Percentiles rank a stretch among this genome's conserved stretches.
Evolutionary conservation across 2,797 vertebrate species (phyloP).

Genomic region (Epinephelus coioides): DNA sequence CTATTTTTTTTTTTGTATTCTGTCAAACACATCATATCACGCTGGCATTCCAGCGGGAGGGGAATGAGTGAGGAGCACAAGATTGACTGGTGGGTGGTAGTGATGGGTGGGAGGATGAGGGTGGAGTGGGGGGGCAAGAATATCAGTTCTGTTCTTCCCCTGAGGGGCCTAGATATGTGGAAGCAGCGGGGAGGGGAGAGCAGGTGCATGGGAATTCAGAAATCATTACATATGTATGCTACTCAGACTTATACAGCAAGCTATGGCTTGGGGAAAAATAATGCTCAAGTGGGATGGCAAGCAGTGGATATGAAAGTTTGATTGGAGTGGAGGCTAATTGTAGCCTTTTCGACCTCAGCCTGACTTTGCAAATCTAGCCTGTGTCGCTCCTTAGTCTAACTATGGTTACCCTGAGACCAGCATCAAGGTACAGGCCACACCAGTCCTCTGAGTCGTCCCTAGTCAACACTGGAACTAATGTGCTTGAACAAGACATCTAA

Average conservation of each 20-base stretch:
- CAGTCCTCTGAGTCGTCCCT: constrained; percentile 60
- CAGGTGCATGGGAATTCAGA: constrained; percentile 84
- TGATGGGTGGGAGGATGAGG: constrained; percentile 46
- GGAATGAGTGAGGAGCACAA: constrained; percentile 35
- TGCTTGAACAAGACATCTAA: constrained; percentile 78
- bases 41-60: constrained; percentile 50
- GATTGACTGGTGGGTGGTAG: constrained; percentile 41
- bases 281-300: constrained; percentile 42
- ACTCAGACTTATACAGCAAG: constrained; percentile 39
- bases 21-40: constrained; percentile 28
- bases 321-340: constrained; percentile 42
- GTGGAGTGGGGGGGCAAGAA: constrained; percentile 45
- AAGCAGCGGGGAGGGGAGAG: constrained; percentile 62
- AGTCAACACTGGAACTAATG: constrained; percentile 84
- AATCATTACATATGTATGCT: constrained; percentile 78
- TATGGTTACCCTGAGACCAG: constrained; percentile 24
- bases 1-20: constrained; percentile 19
- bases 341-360: constrained; percentile 37
- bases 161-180: constrained; percentile 56
- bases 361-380: constrained; percentile 20
- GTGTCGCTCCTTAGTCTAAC: constrained; percentile 30
- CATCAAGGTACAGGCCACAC: constrained; percentile 44
- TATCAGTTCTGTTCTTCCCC: constrained; percentile 65
- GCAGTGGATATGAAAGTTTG: constrained; percentile 41
- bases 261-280: constrained; percentile 62